Conservation (phyloP, 2,888 invertebrate genomes). For the Drosophila recens region DNA sequence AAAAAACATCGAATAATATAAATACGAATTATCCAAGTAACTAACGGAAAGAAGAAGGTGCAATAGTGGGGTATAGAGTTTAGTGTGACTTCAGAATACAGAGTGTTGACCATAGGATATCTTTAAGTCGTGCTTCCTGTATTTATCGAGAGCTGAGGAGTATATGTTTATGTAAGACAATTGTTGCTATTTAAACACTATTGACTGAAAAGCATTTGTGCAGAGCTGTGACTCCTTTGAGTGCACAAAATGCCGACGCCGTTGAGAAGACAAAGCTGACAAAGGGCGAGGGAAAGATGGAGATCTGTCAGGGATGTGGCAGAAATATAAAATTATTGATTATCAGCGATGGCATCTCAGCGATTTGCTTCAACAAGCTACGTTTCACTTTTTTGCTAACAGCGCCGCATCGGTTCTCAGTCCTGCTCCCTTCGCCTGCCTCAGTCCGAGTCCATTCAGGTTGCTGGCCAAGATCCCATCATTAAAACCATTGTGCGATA, state of each 20-base stretch:
- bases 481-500: constrained; percentile 81
- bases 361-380: constrained; percentile 75
- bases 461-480: constrained; percentile 66
- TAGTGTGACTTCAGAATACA: background rate
- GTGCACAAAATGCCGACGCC: constrained; percentile 46
- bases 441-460: constrained; percentile 5
- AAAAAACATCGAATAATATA: too few species aligned
- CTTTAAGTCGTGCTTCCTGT: background rate
- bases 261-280: background rate
- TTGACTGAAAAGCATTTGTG: background rate
- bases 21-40: too few species aligned
- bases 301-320: constrained; percentile 54
- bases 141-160: background rate
- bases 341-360: constrained; percentile 75
- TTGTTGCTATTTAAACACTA: background rate
- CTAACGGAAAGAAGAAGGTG: too few species aligned
- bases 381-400: constrained; percentile 62
- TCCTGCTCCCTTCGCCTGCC: background rate
- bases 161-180: background rate
- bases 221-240: constrained; percentile 44
- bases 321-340: constrained; percentile 82
- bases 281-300: background rate
- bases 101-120: background rate
- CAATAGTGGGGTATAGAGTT: too few species aligned
- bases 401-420: constrained; percentile 20